These are phyloP conservation scores for Oryzias woworae DNA, from an alignment of 2,113 vertebrate genomes.

Conservation along the genomic window DNA sequence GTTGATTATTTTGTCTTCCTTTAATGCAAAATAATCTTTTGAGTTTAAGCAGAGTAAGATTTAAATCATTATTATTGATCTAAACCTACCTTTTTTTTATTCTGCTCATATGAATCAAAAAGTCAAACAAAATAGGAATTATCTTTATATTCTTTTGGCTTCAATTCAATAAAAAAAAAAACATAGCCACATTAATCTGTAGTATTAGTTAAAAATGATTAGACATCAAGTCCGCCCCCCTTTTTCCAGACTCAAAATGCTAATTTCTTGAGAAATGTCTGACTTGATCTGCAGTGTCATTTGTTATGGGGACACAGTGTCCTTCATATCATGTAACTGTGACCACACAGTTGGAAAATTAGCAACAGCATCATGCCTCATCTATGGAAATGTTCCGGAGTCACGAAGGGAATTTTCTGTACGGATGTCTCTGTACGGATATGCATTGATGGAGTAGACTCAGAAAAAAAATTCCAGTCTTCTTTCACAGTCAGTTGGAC, in stretches of 20 bases:
- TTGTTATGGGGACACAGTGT: conserved; percentile 2
- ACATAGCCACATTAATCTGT: too few species aligned
- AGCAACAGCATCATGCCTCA: conserved; percentile 16
- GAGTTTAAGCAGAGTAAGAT: too few species aligned
- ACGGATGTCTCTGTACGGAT: conserved; percentile 19
- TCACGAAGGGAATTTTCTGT: conserved; percentile 37
- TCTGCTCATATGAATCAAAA: too few species aligned
- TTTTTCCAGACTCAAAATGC: background rate
- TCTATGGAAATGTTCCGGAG: conserved; percentile 32
- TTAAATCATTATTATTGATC: too few species aligned
- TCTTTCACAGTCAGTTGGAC: conserved; percentile 22
- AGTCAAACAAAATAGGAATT: too few species aligned
- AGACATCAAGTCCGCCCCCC: too few species aligned
- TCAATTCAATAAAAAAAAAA: too few species aligned
- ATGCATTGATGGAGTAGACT: conserved; percentile 15
- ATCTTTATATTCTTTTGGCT: too few species aligned
- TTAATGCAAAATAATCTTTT: too few species aligned
- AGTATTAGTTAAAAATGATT: too few species aligned
- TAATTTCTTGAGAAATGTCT: background rate
- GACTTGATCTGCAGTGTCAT: background rate
- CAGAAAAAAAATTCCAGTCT: conserved; percentile 25
- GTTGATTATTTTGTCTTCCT: too few species aligned
- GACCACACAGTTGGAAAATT: conserved; percentile 17
- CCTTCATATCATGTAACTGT: conserved; percentile 29
- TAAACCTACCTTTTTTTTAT: too few species aligned